Base-by-base conservation (phyloP, 2,797 vertebrate genomes). In the Parambassis ranga region DNA sequence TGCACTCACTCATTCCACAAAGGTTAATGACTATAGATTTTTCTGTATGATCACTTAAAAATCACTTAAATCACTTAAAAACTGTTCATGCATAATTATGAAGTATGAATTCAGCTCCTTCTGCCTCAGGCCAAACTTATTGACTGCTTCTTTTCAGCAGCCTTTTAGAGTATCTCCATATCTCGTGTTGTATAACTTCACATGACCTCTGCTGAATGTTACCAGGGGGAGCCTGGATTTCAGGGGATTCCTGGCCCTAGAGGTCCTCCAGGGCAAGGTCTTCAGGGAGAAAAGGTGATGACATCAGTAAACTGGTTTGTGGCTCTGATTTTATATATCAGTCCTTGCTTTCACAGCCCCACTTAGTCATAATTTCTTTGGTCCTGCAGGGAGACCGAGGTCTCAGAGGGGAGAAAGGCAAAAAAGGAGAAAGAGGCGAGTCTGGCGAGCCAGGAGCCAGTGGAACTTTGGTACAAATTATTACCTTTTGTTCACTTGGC, bases 221-320 rank as follows among this genome's bases (percentile, higher is more conserved):
- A 65, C 4, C 38, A 97, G 95, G 95, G 95, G 38, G 94, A 96
- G 14, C 67, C 89, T 83, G 95, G 95, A 80, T 91, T 89, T 85
- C 92, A 86, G 65, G 95, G 95, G 32, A 53, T 89, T 38, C 68
- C 82, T 1, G 96, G 95, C 20, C 84, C 79, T 43, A 94, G 93
- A 75, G 95, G 95, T 19, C 82, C 74, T 37, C 48, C 84, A 14
- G 94, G 94, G 65, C 78, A 59, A 27, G 94, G 95, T 35, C 75
- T 93, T 33, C 93, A 89, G 22, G 95, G 95, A 27, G 89, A 68
- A 68, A 97, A 97, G 93, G 95, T 96, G 47, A 49, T 31, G 43
- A 31, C 11, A 7, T 31, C 16, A 31, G 27, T 44, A 4, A 28
- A 44, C 15, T 10, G 8, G 9, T 22, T 3, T 15, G 19, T 53